Conservation (phyloP, 2,113 vertebrate genomes). For the Megaceryle torquata region DNA sequence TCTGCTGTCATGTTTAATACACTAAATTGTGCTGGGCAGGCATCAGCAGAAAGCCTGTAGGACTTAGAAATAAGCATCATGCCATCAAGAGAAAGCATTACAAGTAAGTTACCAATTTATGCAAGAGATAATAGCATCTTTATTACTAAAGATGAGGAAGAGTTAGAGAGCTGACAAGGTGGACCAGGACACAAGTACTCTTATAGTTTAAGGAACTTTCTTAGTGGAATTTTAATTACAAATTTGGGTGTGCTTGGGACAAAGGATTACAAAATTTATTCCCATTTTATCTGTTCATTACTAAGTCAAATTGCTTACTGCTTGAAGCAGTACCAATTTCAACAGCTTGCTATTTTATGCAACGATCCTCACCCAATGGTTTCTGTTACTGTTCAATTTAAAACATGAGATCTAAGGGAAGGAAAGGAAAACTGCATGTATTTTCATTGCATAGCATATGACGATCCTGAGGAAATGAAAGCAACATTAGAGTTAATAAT, state of each 20-base stretch:
- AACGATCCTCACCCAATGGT: neutral
- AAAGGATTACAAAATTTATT: neutral
- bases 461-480: neutral
- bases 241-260: neutral
- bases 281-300: neutral
- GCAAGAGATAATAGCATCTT: neutral
- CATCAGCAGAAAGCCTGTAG: neutral
- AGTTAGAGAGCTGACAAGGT: neutral
- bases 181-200: neutral
- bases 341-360: neutral
- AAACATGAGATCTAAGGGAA: neutral
- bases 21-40: neutral
- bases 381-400: neutral
- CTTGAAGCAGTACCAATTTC: neutral
- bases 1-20: conserved; percentile 9
- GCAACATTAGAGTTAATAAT: neutral
- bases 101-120: neutral
- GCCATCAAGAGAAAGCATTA: neutral
- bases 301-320: neutral
- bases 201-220: neutral
- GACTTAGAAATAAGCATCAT: neutral
- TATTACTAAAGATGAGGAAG: neutral
- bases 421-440: neutral
- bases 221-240: neutral
- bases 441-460: neutral